A percentile compares a stretch with the other conserved stretches of the same genome.
These are phyloP conservation scores for Acanthis flammea DNA, from an alignment of 2,797 vertebrate species.

Conservation along the genomic window DNA sequence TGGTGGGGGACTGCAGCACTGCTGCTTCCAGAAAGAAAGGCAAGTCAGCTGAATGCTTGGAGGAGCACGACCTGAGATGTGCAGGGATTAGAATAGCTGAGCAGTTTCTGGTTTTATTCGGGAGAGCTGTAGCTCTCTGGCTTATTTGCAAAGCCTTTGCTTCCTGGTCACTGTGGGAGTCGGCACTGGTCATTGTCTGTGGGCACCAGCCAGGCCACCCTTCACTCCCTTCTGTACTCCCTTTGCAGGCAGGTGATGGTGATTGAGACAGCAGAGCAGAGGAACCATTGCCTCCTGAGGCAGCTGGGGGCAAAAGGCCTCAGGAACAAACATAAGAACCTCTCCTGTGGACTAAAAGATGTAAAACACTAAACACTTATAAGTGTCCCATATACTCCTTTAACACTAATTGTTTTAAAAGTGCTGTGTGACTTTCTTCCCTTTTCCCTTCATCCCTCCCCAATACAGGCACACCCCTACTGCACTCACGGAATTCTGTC, in stretches of 20 bases:
- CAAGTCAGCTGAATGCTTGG: constrained; percentile 51
- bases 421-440: neutral
- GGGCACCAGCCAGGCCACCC: neutral
- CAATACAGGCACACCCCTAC: too few relatives aligned
- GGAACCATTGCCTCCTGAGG: neutral
- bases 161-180: fast-evolving
- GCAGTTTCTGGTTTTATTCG: neutral
- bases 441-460: neutral
- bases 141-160: neutral
- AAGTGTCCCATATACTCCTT: neutral
- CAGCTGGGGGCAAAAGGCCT: neutral
- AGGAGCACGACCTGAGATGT: constrained; percentile 29
- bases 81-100: constrained; percentile 10
- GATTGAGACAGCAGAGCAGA: neutral
- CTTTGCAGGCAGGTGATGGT: neutral
- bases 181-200: fast-evolving
- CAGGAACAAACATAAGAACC: neutral
- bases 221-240: neutral
- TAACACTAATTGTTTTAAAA: neutral
- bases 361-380: neutral
- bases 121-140: neutral
- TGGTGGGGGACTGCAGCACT: neutral
- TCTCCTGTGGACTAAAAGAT: neutral
- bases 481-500: neutral
- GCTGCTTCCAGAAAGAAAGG: neutral